Base-by-base conservation (phyloP, 2,113 vertebrate species). In the Lanius collurio region DNA sequence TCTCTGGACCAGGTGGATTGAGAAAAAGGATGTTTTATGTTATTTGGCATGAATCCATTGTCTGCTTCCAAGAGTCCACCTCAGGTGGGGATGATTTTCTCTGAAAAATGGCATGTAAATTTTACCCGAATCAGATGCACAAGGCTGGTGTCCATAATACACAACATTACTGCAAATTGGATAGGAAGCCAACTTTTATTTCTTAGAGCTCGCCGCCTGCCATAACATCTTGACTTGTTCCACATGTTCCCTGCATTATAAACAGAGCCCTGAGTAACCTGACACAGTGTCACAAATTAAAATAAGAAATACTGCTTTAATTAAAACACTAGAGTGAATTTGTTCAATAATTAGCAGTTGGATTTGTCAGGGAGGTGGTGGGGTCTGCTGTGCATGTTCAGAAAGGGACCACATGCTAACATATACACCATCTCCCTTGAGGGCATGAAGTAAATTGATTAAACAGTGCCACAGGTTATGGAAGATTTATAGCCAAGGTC, bases 251-350 rank as follows among this genome's bases (percentile, higher is more conserved):
- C 50, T 19, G 6, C 11, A 12, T 42, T 90, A 41, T 47, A 76
- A 60, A 50, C 27, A 73, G 60, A 79, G 21, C 18, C n/a, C 82
- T 62, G 55, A 65, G 68, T 65, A 96, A 94, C 50, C 41, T 78
- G 78, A 75, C 12, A 19, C 64, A 75, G 52, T 65, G 68, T 78
- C 78, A 73, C 42, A 53, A 77, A 71, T 85, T 80, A 44, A 73
- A 94, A n/a, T 42, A 89, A 89, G 89, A 96, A 94, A 81, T 91
- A 81, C 24, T 62, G 57, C 50, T 93, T 95, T 89, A 87, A 89
- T 93, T 93, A 93, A 92, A 95, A 44, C 62, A 83, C 41, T 70
- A 13, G 41, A 69, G 59, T 7, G 46, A 85, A 92, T 95, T 93
- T 91, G 37, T 76, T 89, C 76, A 70, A 37, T 81, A 86, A 94